Evolutionary conservation across 2,888 invertebrate genomes (phyloP).

Genomic region (Serripes groenlandicus): DNA sequence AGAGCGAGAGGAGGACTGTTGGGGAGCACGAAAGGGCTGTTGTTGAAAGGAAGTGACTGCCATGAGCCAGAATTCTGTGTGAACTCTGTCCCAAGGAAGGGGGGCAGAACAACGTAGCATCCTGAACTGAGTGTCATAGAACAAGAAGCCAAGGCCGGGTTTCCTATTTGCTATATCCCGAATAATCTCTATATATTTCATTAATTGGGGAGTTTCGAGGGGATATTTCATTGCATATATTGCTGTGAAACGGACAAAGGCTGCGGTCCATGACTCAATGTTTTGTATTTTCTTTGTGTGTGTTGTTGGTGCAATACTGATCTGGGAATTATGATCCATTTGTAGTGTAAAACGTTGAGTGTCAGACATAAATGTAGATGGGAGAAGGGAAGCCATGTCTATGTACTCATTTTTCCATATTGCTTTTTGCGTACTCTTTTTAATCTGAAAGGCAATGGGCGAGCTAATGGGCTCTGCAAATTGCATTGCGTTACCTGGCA

Average conservation of each 20-base stretch:
- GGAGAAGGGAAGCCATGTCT: too few species aligned
- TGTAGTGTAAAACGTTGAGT: too few species aligned
- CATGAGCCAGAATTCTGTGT: constrained; percentile 13
- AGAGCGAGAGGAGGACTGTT: too few species aligned
- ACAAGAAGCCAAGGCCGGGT: too few species aligned
- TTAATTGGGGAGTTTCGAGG: not conserved
- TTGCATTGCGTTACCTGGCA: too few species aligned
- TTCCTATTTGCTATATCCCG: not conserved
- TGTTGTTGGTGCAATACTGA: too few species aligned
- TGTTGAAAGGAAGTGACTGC: not conserved
- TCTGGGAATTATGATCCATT: too few species aligned
- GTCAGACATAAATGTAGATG: too few species aligned
- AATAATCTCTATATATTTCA: constrained; percentile 11
- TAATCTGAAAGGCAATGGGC: too few species aligned
- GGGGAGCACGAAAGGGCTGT: not conserved
- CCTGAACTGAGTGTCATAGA: not conserved
- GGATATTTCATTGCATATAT: not conserved
- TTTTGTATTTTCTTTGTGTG: not conserved
- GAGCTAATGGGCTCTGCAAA: too few species aligned
- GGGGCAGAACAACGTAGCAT: not conserved
- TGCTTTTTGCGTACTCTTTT: too few species aligned
- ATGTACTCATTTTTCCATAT: too few species aligned
- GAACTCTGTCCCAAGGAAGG: not conserved
- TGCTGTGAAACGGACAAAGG: not conserved
- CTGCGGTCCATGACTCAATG: constrained; percentile 1